Percentiles rank a stretch among this genome's conserved stretches.
Evolutionary conservation across 2,113 vertebrate genomes (phyloP).

Genomic region (Chionomys nivalis): DNA sequence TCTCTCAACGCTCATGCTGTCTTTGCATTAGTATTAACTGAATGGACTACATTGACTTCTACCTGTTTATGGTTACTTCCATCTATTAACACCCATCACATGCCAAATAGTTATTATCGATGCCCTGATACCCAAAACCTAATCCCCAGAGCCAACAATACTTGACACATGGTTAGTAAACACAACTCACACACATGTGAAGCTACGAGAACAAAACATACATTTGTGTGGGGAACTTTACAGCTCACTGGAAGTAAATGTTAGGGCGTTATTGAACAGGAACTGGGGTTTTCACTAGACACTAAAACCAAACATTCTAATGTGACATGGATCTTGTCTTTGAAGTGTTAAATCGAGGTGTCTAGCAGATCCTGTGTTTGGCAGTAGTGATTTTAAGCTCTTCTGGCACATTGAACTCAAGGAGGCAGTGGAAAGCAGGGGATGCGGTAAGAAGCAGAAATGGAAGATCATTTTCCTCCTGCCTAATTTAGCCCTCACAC

Average conservation of each 20-base stretch:
- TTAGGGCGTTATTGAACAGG: neutral
- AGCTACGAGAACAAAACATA: slow-evolving; percentile 4
- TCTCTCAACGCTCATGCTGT: neutral
- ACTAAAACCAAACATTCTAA: neutral
- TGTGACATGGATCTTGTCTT: neutral
- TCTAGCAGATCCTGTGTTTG: neutral
- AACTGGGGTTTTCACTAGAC: neutral
- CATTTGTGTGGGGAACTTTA: slow-evolving; percentile 4
- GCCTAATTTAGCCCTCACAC: neutral
- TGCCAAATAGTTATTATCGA: slow-evolving; percentile 22
- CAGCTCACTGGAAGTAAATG: neutral
- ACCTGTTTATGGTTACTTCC: slow-evolving; percentile 33
- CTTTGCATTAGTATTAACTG: slow-evolving; percentile 31
- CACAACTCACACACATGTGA: slow-evolving; percentile 25
- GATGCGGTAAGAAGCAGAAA: neutral
- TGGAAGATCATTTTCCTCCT: neutral
- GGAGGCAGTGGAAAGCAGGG: neutral
- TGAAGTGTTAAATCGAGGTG: neutral
- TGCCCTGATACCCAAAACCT: neutral
- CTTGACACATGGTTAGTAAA: slow-evolving; percentile 36
- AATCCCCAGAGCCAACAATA: neutral
- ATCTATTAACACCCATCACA: neutral
- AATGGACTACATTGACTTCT: neutral
- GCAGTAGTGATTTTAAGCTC: neutral
- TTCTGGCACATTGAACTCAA: neutral